Percentiles rank a stretch among this genome's conserved stretches.
Evolutionary conservation across 2,113 vertebrate genomes (phyloP).

Genomic region (Ptilorrhoa leucosticta): DNA sequence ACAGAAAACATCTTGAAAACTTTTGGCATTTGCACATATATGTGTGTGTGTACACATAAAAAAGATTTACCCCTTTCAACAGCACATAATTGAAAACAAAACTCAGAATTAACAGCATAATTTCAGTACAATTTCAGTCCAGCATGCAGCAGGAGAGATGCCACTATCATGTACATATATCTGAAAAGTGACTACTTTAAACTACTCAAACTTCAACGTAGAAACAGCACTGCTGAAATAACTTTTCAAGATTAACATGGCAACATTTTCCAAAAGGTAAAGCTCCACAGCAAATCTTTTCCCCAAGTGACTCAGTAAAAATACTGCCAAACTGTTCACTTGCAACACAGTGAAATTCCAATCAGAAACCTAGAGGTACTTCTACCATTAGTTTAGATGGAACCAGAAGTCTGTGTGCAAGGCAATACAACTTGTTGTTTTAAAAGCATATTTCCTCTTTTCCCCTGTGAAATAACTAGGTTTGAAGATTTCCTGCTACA

Average conservation of each 20-base stretch:
- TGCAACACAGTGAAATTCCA: not conserved
- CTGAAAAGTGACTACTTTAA: not conserved
- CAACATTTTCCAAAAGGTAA: not conserved
- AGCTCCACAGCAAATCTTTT: not conserved
- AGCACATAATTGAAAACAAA: not conserved
- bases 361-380: not conserved
- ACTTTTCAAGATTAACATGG: not conserved
- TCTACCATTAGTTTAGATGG: not conserved
- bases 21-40: not conserved
- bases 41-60: not conserved
- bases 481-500: not conserved
- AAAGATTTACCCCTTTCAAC: not conserved
- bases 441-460: not conserved
- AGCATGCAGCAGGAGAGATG: not conserved
- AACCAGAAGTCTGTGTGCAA: not conserved
- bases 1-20: not conserved
- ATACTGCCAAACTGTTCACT: not conserved
- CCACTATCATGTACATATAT: not conserved
- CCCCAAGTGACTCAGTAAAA: not conserved
- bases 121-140: not conserved
- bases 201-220: not conserved
- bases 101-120: not conserved
- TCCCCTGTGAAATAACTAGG: not conserved
- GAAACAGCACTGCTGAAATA: not conserved
- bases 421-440: not conserved